Percentiles rank a stretch among this genome's conserved stretches.
Conservation (phyloP, 37 sponge, comb jelly and placozoan species). For the Dysidea cf. avara region DNA sequence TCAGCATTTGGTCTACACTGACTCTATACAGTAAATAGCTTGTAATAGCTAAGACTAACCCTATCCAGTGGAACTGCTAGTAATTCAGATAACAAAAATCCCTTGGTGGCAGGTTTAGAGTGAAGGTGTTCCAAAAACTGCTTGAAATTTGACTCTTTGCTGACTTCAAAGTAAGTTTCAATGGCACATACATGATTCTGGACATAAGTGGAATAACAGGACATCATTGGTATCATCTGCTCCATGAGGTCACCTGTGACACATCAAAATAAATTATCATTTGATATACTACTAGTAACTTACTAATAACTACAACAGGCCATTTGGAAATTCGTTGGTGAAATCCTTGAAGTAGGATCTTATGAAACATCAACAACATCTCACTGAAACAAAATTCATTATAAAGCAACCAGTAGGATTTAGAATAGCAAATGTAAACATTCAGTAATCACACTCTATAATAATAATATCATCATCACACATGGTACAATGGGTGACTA, state of each 20-base stretch:
- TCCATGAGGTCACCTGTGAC: constrained; percentile 41
- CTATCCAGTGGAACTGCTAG: constrained; percentile 49
- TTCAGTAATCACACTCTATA: no score
- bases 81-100: constrained; percentile 28
- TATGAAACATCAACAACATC: constrained; percentile 58
- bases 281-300: background rate
- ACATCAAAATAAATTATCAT: background rate
- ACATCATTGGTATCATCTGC: constrained; percentile 56
- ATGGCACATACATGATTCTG: constrained; percentile 45
- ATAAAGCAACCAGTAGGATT: no score
- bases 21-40: no score
- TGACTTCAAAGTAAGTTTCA: constrained; percentile 14
- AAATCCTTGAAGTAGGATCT: constrained; percentile 63
- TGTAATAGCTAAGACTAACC: background rate
- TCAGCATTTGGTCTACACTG: no score
- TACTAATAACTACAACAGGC: constrained; percentile 73
- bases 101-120: background rate
- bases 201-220: constrained; percentile 49
- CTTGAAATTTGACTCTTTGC: constrained; percentile 28
- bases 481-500: no score
- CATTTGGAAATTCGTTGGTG: constrained; percentile 57
- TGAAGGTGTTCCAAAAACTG: constrained; percentile 27
- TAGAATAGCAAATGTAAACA: no score
- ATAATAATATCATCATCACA: no score
- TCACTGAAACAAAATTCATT: constrained; percentile 40